Conservation (phyloP, 2,113 vertebrate species). For the Girardinichthys multiradiatus region DNA sequence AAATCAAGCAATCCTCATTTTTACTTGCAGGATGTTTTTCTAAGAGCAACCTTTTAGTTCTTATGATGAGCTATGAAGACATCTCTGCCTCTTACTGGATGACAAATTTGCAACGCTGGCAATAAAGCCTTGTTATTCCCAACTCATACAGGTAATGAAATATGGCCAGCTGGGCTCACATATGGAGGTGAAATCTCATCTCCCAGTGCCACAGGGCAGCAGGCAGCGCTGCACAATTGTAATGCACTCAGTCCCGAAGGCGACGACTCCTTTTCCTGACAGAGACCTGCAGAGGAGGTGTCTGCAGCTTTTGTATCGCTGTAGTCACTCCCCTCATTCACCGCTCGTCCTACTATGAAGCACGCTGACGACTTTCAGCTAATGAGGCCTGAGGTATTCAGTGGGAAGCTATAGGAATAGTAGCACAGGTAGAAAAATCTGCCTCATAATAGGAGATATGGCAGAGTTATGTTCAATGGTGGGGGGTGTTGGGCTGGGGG, state of each 20-base stretch:
- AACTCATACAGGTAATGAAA: constrained; percentile 62
- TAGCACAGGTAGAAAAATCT: constrained; percentile 30
- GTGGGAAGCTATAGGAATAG: constrained; percentile 1
- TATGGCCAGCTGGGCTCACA: constrained; percentile 27
- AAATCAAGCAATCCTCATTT: constrained; percentile 1
- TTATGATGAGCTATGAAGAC: constrained; percentile 34
- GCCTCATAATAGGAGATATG: constrained; percentile 19
- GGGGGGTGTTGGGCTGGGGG: too few species aligned
- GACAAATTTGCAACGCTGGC: constrained; percentile 48
- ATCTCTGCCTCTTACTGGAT: constrained; percentile 36
- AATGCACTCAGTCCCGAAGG: constrained; percentile 27
- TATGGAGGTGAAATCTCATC: constrained; percentile 53
- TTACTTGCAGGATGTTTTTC: neutral
- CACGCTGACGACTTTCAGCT: constrained; percentile 57
- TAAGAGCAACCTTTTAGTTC: constrained; percentile 18
- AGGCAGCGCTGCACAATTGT: constrained; percentile 26
- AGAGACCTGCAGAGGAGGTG: constrained; percentile 34
- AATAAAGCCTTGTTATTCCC: constrained; percentile 61
- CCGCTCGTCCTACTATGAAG: constrained; percentile 34
- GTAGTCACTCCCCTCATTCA: constrained; percentile 21
- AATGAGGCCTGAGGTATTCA: constrained; percentile 30
- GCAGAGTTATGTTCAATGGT: neutral
- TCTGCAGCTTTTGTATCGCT: constrained; percentile 35
- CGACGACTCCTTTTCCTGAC: constrained; percentile 25
- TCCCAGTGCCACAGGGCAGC: constrained; percentile 46